Base-by-base conservation (phyloP, 2,888 invertebrate genomes). In the Protonemura montana region DNA sequence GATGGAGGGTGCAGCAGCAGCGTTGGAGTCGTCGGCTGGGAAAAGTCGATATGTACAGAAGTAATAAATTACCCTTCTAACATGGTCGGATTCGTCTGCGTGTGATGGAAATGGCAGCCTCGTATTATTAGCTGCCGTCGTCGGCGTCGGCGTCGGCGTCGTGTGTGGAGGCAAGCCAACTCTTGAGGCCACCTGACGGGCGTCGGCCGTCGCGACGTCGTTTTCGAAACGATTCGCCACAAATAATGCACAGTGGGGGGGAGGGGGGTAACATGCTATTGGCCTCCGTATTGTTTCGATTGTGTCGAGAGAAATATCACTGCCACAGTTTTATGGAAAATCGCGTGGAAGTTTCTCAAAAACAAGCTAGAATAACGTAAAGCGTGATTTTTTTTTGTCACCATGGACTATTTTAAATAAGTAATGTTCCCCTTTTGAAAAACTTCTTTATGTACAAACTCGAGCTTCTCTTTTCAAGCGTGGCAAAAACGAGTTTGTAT, bases 101-200 rank as follows among this genome's bases (percentile, higher is more conserved):
- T 5, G n/a, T 81, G 81, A 81, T 81, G 28, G 81, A 29, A 81
- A 81, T 28, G 81, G 30, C 5, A 5, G 28, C 59, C 21, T 21
- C 59, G 59, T 59, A 13, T 59, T 59, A 59, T 13, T 59, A 59
- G 59, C 59, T 59, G 59, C 59, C 59, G 6, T 3, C 59, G 59
- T 59, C 59, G 59, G 21, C 59, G 59, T 59, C 59, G 59, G 59
- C 59, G 59, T 59, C 59, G 59, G 81, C 81, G 81, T 28, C 81
- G 28, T 81, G 81, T 29, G 27, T 59, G 81, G 81, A 81, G 30
- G 28, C 28, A 81, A 81, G 28, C 81, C 81, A 81, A 27, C 81
- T n/a, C 81, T 81, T 81, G 21, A 28, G 30, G 81, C 81, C 81
- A 81, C 30, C 81, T 81, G 81, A 81, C 81, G 30, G 59, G 3